These are phyloP conservation scores for Lacanobia oleracea DNA, from an alignment of 2,888 invertebrate genomes.

Conservation along the genomic window DNA sequence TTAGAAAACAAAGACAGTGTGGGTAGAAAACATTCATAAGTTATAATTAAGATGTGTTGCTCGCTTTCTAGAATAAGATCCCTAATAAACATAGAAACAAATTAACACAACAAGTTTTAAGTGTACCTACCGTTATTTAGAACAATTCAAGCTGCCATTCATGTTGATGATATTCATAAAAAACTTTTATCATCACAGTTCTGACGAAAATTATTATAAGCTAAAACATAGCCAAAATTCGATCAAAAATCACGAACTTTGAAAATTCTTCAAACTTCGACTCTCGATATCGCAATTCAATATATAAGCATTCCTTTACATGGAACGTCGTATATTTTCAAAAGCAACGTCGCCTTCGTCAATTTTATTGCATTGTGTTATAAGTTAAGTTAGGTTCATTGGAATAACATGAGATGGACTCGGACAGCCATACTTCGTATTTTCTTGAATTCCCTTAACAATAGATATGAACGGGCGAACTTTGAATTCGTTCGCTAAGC, in stretches of 20 bases:
- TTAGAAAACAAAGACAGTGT: not conserved
- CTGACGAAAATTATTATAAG: not conserved
- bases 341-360: conserved; percentile 51
- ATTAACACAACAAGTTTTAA: not conserved
- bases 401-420: conserved; percentile 67
- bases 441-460: conserved; percentile 61
- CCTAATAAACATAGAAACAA: not conserved
- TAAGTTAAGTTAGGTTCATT: conserved; percentile 66
- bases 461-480: conserved; percentile 50
- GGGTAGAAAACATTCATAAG: not conserved
- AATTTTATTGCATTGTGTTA: conserved; percentile 61
- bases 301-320: conserved; percentile 35
- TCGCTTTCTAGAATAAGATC: not conserved
- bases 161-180: not conserved
- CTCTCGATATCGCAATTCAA: conserved; percentile 10
- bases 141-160: not conserved
- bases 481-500: conserved; percentile 62
- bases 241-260: conserved; percentile 20
- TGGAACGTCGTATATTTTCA: conserved; percentile 46
- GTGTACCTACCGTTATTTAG: not conserved
- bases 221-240: not conserved
- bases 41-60: not conserved
- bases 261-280: conserved; percentile 15
- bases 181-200: not conserved
- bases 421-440: conserved; percentile 47